Base-by-base conservation (phyloP, 2,888 invertebrate species). In the Sipha maydis region DNA sequence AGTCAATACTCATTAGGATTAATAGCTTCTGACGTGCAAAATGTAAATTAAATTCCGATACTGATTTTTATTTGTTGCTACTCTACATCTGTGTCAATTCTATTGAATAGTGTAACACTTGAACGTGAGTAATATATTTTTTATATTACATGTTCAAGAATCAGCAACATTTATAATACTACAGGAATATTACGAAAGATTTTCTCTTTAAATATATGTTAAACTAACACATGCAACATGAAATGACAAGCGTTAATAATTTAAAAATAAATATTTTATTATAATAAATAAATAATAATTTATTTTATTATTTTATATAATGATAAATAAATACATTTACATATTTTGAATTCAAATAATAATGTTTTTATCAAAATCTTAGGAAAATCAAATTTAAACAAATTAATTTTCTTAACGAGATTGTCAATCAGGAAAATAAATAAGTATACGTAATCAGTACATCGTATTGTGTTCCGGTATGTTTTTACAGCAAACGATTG, bases 41-140 rank as follows among this genome's bases (percentile, higher is more conserved):
- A 34, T 2, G 14, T 34, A 34, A 83, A 83, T 75, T 21, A 83
- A 83, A 83, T 83, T 83, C 56, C 54, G 34, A 83, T 5, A 28
- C 31, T 7, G 31, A 48, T 48, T 82, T 82, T 48, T 25, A 79
- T 34, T 17, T 21, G 17, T 3, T 9, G 14, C 3, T 9, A 21
- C 69, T 17, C 11, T 28, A 82, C 17, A 34, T 31, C 25, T 34
- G 31, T 48, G 48, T 73, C 34, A 54, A 73, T 73, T 83, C 34
- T 7, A 1, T 78, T 56, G n/a, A 73, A 34, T 8, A 14, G 73
- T 54, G 73, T 73, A n/a, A 54, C 34, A 83, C 17, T 34, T 54
- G 1, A 14, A 83, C 54, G 54, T 34, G 73, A 17, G 56, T 34
- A 34, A 71, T 83, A 8, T 69, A 14, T 48, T 80, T 80, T 31